phyloP scores from a whole-genome alignment of 2,113 vertebrate species.

The Osmerus eperlanus region DNA sequence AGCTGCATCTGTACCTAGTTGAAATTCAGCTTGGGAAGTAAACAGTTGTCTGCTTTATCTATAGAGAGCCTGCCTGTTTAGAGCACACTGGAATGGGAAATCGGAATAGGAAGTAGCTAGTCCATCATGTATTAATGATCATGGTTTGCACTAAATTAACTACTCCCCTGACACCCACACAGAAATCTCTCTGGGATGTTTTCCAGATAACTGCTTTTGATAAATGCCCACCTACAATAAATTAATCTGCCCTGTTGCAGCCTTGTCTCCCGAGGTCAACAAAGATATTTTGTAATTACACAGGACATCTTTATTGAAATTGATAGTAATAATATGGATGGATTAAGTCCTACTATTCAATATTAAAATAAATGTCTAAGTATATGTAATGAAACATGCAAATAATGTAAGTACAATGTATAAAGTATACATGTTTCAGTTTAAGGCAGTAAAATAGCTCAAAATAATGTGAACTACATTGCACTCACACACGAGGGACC shows the following conservation, averaged over 20 bases:
- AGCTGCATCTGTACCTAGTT: not conserved
- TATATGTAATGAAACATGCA: too few relatives aligned
- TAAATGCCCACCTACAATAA: not conserved
- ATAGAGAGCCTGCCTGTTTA: not conserved
- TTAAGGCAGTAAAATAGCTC: too few relatives aligned
- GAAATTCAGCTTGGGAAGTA: not conserved
- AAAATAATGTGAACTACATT: too few relatives aligned
- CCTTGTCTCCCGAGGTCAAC: not conserved
- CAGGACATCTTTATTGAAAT: not conserved
- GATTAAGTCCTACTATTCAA: too few relatives aligned
- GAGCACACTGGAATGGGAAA: not conserved
- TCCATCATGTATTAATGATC: not conserved
- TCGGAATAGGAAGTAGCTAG: not conserved
- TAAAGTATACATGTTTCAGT: too few relatives aligned
- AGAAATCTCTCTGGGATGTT: not conserved
- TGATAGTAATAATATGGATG: not conserved
- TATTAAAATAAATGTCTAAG: too few relatives aligned
- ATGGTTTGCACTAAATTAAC: not conserved
- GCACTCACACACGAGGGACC: too few relatives aligned
- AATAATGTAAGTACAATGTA: too few relatives aligned
- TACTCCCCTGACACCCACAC: not conserved
- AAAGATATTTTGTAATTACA: not conserved
- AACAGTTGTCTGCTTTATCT: not conserved
- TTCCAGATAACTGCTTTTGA: not conserved
- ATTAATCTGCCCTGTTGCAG: not conserved